Conservation (phyloP, 1,140 invertebrate species). For the Campodea augens region DNA sequence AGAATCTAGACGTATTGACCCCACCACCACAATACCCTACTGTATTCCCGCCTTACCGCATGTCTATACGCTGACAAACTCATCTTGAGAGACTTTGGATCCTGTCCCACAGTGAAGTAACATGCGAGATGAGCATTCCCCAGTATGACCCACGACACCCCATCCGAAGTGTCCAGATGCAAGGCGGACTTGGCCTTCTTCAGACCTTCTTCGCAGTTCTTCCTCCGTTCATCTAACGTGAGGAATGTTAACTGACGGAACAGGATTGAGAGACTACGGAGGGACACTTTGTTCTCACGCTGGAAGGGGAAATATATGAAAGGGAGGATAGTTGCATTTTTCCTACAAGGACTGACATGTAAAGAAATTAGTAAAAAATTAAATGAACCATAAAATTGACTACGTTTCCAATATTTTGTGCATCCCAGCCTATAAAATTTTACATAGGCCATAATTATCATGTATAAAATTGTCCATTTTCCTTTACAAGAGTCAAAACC, state of each 20-base stretch:
- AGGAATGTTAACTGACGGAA: slow-evolving; percentile 40
- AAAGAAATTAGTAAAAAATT: neutral
- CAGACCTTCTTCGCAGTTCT: slow-evolving; percentile 49
- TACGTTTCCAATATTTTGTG: too few species aligned
- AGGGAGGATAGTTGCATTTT: too few species aligned
- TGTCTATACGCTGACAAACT: slow-evolving; percentile 63
- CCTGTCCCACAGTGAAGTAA: slow-evolving; percentile 56
- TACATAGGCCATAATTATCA: too few species aligned
- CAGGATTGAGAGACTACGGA: slow-evolving; percentile 68
- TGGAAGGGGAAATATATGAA: slow-evolving; percentile 24
- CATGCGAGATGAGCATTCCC: slow-evolving; percentile 69
- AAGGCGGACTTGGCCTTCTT: slow-evolving; percentile 67
- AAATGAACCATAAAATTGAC: neutral
- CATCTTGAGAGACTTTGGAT: slow-evolving; percentile 45
- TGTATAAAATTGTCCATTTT: too few species aligned
- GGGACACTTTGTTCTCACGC: slow-evolving; percentile 55
- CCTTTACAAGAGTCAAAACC: too few species aligned
- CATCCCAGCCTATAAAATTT: too few species aligned
- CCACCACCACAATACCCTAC: neutral
- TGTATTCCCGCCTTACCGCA: slow-evolving; percentile 34
- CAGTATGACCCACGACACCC: slow-evolving; percentile 62
- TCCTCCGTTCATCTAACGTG: slow-evolving; percentile 32
- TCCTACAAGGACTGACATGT: neutral
- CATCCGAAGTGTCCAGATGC: slow-evolving; percentile 57
- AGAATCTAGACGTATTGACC: slow-evolving; percentile 1